Conservation (phyloP, 2,888 invertebrate genomes). For the Trypoxylon attenuatum region DNA sequence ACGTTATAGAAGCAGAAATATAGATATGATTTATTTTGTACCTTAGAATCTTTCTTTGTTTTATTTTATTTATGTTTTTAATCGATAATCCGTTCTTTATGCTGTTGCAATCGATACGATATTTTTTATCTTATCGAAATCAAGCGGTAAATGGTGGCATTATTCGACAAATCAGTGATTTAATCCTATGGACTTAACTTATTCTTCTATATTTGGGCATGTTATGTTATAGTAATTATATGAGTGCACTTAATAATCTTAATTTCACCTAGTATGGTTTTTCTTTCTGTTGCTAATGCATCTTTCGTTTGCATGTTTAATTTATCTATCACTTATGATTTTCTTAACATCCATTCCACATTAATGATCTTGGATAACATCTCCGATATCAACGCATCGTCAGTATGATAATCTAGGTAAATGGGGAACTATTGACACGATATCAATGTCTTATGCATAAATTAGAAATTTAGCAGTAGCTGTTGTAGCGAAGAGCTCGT, state of each 20-base stretch:
- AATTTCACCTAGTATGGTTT: too few relatives aligned
- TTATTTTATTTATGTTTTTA: background rate
- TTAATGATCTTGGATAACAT: constrained; percentile 35
- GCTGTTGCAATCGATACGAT: too few relatives aligned
- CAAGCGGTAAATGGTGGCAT: too few relatives aligned
- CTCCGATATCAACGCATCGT: constrained; percentile 32
- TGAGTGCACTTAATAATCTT: too few relatives aligned
- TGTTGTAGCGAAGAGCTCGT: background rate
- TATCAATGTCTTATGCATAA: background rate
- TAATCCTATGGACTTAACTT: too few relatives aligned
- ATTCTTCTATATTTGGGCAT: too few relatives aligned
- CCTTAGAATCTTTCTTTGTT: constrained; percentile 2
- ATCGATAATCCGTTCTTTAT: too few relatives aligned
- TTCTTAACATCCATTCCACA: constrained; percentile 30
- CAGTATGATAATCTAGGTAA: constrained; percentile 46
- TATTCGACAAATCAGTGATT: too few relatives aligned
- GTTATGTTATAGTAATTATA: too few relatives aligned
- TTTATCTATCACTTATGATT: constrained; percentile 27
- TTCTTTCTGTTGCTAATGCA: constrained; percentile 1
- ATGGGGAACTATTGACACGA: constrained; percentile 18
- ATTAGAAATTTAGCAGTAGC: background rate
- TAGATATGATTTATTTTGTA: constrained; percentile 12
- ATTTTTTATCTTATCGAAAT: too few relatives aligned
- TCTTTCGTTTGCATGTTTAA: constrained; percentile 31
- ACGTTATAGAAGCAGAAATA: constrained; percentile 26